Base-by-base conservation (phyloP, 2,113 vertebrate species). In the Nerophis ophidion region DNA sequence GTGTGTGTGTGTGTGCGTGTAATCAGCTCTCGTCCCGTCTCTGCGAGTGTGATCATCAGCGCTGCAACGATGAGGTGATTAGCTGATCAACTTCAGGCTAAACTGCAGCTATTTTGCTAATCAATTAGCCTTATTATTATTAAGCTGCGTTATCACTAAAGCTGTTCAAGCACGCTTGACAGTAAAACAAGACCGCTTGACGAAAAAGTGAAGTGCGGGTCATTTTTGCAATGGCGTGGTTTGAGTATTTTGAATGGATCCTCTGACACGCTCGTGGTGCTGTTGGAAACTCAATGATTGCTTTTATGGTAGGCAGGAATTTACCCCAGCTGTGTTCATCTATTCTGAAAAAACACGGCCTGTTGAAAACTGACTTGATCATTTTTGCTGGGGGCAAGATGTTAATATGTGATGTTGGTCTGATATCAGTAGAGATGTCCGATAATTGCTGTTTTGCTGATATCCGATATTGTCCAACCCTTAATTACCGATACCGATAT, bases 111-210 rank as follows among this genome's bases (percentile, higher is more conserved):
- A 56, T 56, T 56, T 44, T 56, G 54, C 16, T 56, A 56, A 56
- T 56, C 54, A 56, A 56, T 56, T 56, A 56, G 54, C 54, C 54
- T 56, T 56, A 56, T 56, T 16, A 56, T 42, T 56, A 56, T 56
- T 56, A 56, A 14, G 44, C 44, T 47, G 47, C 57, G 34, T 58
- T 58, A 58, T 58, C 5, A 26, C 42, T 45, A 58, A 46, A 46
- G 26, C 19, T 10, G 44, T 58, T 58, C 14, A 59, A 59, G 45
- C 45, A 59, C 26, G 57, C 45, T 59, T 48, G 44, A 59, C 57
- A n/a, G 44, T 47, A 34, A 59, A 59, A 59, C 44, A 59, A 47
- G 44, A 46, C 44, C 33, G 57, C 44, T 48, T 59, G 44, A 59
- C 26, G 35, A 48, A 56, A 56, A 56, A 56, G 10, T 56, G 36